Percentiles rank a stretch among this genome's conserved stretches.
Evolutionary conservation across 2,888 invertebrate genomes (phyloP).

Genomic region (Sesia apiformis): DNA sequence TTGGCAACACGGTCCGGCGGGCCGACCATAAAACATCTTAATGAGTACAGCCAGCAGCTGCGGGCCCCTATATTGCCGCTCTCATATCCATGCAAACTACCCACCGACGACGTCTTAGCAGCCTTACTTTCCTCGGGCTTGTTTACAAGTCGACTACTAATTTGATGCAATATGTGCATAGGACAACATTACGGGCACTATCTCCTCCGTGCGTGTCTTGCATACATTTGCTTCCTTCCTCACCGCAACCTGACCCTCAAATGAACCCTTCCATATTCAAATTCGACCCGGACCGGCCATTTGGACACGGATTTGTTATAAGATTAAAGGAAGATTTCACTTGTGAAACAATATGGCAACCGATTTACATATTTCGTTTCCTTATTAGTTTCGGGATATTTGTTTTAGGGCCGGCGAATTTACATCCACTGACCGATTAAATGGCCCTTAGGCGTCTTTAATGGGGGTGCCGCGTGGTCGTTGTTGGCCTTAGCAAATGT

Average conservation of each 20-base stretch:
- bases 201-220: constrained; percentile 70
- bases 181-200: constrained; percentile 71
- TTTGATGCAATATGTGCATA: constrained; percentile 76
- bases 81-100: constrained; percentile 76
- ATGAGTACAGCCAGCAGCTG: constrained; percentile 74
- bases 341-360: constrained; percentile 74
- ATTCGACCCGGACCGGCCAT: constrained; percentile 68
- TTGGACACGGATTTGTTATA: constrained; percentile 76
- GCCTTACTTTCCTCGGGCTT: constrained; percentile 66
- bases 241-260: constrained; percentile 58
- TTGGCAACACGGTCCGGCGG: constrained; percentile 72
- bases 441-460: constrained; percentile 75
- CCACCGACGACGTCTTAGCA: constrained; percentile 64
- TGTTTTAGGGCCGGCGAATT: constrained; percentile 72
- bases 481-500: constrained; percentile 72
- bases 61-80: constrained; percentile 68
- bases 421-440: constrained; percentile 75
- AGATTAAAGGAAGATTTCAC: constrained; percentile 77
- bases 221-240: constrained; percentile 66
- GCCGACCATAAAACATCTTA: constrained; percentile 75
- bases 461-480: constrained; percentile 74
- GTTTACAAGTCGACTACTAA: constrained; percentile 75
- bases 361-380: constrained; percentile 75
- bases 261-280: constrained; percentile 69
- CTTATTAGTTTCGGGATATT: constrained; percentile 75